Base-by-base conservation (phyloP, 2,797 vertebrate species). In the Tangara arthus region DNA sequence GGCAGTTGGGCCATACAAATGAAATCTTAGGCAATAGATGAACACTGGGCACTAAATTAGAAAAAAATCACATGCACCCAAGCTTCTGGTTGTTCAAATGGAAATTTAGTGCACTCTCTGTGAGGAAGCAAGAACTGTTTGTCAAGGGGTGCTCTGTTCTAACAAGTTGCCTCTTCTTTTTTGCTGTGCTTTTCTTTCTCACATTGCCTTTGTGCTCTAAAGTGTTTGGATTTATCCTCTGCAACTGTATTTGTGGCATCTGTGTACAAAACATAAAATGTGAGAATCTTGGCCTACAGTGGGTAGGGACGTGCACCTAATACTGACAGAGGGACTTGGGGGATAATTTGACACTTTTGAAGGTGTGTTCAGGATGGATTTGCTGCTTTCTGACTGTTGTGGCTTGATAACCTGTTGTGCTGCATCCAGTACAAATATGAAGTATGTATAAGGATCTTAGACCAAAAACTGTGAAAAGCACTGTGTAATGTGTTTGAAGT, bases 11-110 rank as follows among this genome's bases (percentile, higher is more conserved):
- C 39, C 39, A 39, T 39, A 39, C 39, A 39, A 39, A 39, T 39
- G 39, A 39, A 39, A 39, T 39, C 39, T 39, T 39, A 44, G 56
- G 93, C 69, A 94, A 72, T 91, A 83, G 91, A 94, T 94, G 86
- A 95, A 82, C 49, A 66, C 60, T 60, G 76, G 69, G 72, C 87
- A 89, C 37, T 39, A 92, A 93, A 65, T 90, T 44, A 27, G 71
- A 49, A 77, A 63, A 77, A 65, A 64, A 66, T 30, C 44, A 22
- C 55, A 9, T 21, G 61, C 34, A 75, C 50, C 41, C 57, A 71
- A 73, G 75, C n/a, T 49, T 92, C 71, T 87, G 69, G 34, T 93
- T 78, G 75, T 94, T 96, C 72, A 91, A 52, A 95, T 88, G 91
- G 91, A 95, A 94, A 93, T 93, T 28, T n/a, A 85, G 2, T 56